Conservation (phyloP, 2,113 vertebrate genomes). For the Phasianus colchicus region DNA sequence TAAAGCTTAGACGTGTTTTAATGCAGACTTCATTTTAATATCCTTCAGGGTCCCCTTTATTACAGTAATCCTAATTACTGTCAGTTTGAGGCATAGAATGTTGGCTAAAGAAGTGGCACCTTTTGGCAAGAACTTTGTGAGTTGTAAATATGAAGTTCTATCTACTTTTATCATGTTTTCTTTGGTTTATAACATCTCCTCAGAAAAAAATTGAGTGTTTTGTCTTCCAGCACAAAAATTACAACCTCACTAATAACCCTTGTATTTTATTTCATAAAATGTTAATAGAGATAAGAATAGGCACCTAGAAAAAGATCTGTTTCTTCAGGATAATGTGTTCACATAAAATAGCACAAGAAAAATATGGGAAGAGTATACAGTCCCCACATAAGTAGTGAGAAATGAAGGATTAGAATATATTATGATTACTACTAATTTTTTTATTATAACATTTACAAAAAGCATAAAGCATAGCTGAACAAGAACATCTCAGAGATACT, state of each 20-base stretch:
- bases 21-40: background rate
- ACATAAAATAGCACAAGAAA: background rate
- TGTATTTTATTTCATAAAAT: background rate
- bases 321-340: background rate
- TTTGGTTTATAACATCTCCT: background rate
- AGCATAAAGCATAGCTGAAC: background rate
- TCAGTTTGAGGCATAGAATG: slow-evolving; percentile 16
- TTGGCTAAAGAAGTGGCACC: background rate
- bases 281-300: background rate
- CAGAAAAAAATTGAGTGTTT: background rate
- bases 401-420: background rate
- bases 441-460: background rate
- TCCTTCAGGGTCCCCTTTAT: slow-evolving; percentile 29
- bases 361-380: accelerated
- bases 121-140: background rate
- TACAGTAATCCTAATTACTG: slow-evolving; percentile 44
- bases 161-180: background rate
- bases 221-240: background rate
- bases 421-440: background rate
- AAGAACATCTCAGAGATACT: background rate
- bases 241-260: background rate
- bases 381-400: background rate
- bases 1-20: slow-evolving; percentile 22
- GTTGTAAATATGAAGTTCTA: background rate
- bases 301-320: background rate